A percentile compares a stretch with the other conserved stretches of the same genome.
Conservation (phyloP, 2,797 vertebrate genomes). For the Trachurus trachurus region DNA sequence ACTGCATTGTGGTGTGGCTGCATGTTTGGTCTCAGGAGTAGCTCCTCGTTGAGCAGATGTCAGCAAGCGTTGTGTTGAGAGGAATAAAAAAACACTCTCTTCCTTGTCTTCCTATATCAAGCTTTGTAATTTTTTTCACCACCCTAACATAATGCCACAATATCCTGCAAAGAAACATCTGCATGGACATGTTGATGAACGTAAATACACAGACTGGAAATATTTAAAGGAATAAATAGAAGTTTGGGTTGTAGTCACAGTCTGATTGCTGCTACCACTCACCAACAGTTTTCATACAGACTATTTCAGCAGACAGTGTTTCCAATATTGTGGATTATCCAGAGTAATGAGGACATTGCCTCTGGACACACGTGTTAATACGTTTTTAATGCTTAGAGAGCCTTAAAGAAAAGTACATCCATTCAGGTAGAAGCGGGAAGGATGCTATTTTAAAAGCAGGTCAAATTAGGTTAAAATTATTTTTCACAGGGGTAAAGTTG, state of each 20-base stretch:
- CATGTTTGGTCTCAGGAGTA: no score
- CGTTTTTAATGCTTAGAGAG: background rate
- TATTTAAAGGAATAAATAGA: no score
- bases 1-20: no score
- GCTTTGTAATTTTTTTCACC: no score
- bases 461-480: background rate
- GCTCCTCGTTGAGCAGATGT: conserved; percentile 2
- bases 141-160: no score
- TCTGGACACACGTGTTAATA: background rate
- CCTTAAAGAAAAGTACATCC: background rate
- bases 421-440: background rate
- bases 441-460: background rate
- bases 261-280: conserved; percentile 1
- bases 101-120: background rate
- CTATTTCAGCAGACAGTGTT: background rate
- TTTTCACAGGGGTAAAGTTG: background rate
- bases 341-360: background rate
- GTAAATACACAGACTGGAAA: no score
- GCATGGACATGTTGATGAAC: no score
- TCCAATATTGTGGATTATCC: background rate
- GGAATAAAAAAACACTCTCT: conserved; percentile 4
- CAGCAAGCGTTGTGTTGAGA: background rate
- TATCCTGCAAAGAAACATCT: no score
- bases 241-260: background rate
- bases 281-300: background rate